These are phyloP conservation scores for Drosophila malerkotliana DNA, from an alignment of 1,140 invertebrate species.

Conservation along the genomic window DNA sequence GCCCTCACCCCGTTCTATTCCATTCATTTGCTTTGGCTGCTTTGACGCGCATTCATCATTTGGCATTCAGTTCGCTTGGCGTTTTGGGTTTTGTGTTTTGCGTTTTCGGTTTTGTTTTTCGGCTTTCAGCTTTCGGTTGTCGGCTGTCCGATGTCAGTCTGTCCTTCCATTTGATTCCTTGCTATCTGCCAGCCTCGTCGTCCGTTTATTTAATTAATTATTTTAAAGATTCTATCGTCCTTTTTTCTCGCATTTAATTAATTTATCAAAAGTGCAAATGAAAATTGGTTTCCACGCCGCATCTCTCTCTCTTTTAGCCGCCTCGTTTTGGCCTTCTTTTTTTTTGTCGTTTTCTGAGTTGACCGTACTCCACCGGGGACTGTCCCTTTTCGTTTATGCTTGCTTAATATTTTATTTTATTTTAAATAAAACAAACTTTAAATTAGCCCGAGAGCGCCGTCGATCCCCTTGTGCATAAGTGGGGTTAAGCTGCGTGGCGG, in stretches of 20 bases:
- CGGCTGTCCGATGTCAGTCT: constrained; percentile 23
- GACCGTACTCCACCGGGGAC: not conserved
- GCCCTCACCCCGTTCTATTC: constrained; percentile 12
- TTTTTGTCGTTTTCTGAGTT: not conserved
- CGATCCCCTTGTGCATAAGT: constrained; percentile 54
- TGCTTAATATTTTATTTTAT: constrained; percentile 71
- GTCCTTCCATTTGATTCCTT: constrained; percentile 30
- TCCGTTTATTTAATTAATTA: constrained; percentile 81
- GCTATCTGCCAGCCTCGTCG: constrained; percentile 41
- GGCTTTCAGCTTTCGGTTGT: constrained; percentile 25
- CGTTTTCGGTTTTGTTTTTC: constrained; percentile 18
- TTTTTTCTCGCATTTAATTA: constrained; percentile 73
- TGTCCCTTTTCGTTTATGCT: constrained; percentile 32
- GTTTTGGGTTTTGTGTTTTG: constrained; percentile 13
- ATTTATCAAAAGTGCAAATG: constrained; percentile 82
- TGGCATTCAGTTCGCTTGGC: constrained; percentile 57
- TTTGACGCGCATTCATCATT: constrained; percentile 80
- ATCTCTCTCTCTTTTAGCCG: constrained; percentile 21
- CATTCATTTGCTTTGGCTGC: constrained; percentile 40
- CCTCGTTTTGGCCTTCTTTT: not conserved
- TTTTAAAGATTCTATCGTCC: constrained; percentile 73
- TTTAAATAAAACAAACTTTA: constrained; percentile 75
- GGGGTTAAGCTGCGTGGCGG: constrained; percentile 68
- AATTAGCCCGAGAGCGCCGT: constrained; percentile 55
- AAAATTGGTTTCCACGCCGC: constrained; percentile 51